Conservation (phyloP, 2,888 invertebrate genomes). For the Himalopsyche kuldschensis region DNA sequence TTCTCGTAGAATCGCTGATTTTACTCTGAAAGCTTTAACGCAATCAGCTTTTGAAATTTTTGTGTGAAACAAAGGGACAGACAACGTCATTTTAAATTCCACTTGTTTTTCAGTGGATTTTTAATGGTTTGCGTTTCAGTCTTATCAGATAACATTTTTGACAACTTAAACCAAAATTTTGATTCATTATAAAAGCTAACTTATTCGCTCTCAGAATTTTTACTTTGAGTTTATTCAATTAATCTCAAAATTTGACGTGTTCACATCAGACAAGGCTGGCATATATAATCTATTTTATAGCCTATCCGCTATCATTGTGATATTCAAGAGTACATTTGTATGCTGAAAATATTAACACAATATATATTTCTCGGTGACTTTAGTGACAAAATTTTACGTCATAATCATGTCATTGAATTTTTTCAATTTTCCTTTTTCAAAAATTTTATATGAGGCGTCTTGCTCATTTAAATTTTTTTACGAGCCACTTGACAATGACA, state of each 20-base stretch:
- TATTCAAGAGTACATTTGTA: too few species aligned
- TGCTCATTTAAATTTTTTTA: too few species aligned
- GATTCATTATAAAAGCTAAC: background rate
- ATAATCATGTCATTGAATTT: too few species aligned
- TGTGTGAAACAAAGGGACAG: background rate
- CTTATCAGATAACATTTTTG: background rate
- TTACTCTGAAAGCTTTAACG: background rate
- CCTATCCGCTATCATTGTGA: too few species aligned
- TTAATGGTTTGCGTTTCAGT: background rate
- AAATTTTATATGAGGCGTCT: too few species aligned
- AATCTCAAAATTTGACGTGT: background rate
- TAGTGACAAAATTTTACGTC: too few species aligned
- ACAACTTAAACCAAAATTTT: background rate
- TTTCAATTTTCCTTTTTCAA: too few species aligned
- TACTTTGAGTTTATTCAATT: background rate
- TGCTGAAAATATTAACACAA: too few species aligned
- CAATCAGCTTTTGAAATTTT: background rate
- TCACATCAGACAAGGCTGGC: background rate
- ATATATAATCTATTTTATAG: background rate
- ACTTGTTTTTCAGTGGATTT: background rate
- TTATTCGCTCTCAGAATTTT: background rate
- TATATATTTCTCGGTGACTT: too few species aligned
- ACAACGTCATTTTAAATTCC: background rate
- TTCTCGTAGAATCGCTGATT: background rate
- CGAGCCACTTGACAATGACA: too few species aligned